Percentiles rank a stretch among this genome's conserved stretches.
Conservation (phyloP, 2,888 invertebrate genomes). For the Rapana venosa region DNA sequence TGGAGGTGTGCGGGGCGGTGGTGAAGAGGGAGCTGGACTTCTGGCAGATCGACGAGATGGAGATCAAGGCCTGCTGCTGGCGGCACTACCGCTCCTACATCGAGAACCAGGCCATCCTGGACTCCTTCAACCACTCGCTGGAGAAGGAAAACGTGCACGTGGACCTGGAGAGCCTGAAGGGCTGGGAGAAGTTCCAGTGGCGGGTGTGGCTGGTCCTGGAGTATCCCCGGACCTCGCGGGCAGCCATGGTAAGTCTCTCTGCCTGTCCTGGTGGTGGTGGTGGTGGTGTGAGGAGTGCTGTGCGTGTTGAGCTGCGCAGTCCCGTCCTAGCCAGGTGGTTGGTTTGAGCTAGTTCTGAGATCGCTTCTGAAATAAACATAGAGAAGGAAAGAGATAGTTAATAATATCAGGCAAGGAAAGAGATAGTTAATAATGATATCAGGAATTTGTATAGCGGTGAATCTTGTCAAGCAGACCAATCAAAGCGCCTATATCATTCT, state of each 20-base stretch:
- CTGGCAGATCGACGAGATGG: constrained; percentile 76
- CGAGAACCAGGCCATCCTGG: constrained; percentile 74
- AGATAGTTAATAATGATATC: no score
- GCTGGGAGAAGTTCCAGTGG: constrained; percentile 72
- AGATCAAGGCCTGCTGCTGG: constrained; percentile 77
- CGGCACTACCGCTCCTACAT: constrained; percentile 74
- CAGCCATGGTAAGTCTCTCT: constrained; percentile 71
- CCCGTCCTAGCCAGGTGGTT: no score
- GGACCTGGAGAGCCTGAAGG: constrained; percentile 62
- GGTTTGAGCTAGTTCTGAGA: no score
- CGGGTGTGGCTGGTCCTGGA: constrained; percentile 76
- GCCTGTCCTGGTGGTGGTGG: not conserved
- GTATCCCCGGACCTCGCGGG: constrained; percentile 74
- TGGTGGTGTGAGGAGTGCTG: not conserved
- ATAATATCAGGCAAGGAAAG: no score
- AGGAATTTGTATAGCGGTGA: no score
- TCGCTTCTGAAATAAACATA: no score
- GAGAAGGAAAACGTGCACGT: constrained; percentile 69
- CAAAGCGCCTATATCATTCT: no score
- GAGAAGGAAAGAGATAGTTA: no score
- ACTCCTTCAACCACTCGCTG: constrained; percentile 73
- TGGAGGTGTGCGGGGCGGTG: constrained; percentile 77
- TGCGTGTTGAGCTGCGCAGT: no score
- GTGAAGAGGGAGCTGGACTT: constrained; percentile 77
- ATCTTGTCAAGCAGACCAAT: no score